Base-by-base conservation (phyloP, 2,113 vertebrate species). In the Picathartes gymnocephalus region DNA sequence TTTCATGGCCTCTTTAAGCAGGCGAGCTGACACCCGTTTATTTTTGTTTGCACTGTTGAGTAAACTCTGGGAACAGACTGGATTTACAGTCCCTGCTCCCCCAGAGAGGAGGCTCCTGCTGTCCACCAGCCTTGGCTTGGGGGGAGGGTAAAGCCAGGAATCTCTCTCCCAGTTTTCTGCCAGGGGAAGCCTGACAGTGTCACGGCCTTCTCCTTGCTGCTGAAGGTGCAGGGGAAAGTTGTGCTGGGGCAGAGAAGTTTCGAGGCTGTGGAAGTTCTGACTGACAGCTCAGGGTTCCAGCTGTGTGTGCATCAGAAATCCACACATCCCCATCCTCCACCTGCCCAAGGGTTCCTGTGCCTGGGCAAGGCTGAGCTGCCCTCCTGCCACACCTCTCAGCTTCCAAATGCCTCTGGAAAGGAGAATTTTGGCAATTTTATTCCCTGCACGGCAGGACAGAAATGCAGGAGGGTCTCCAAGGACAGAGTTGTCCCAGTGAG, bases 41-140 rank as follows among this genome's bases (percentile, higher is more conserved):
- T 98, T 98, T 98, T 97, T 98, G 95, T 98, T 98, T 98, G 95
- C 94, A 78, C 96, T 97, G 96, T 96, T 97, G 97, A 97, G 92
- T 97, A 98, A 97, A 98, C 96, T 94, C 96, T 89, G 94, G 95
- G 73, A 97, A 95, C 90, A 57, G 90, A 62, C 92, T 87, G 94
- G 95, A 97, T 97, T 97, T 97, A 96, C 93, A 96, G 93, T 94
- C 88, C 60, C 85, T 84, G 65, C 90, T 97, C 69, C 94, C 92
- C 84, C 79, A 80, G 77, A 2, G 3, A 91, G 81, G 60, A 94
- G 65, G 48, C 88, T 90, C 81, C 88, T 94, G 57, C 89, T 94
- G 81, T 93, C 94, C 79, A 70, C 60, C 87, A 54, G 82, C 66
- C 56, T 83, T 33, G 69, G 27, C 79, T 17, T 33, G 85, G 82